Conservation (phyloP, 2,888 invertebrate genomes). For the Campaea margaritaria region DNA sequence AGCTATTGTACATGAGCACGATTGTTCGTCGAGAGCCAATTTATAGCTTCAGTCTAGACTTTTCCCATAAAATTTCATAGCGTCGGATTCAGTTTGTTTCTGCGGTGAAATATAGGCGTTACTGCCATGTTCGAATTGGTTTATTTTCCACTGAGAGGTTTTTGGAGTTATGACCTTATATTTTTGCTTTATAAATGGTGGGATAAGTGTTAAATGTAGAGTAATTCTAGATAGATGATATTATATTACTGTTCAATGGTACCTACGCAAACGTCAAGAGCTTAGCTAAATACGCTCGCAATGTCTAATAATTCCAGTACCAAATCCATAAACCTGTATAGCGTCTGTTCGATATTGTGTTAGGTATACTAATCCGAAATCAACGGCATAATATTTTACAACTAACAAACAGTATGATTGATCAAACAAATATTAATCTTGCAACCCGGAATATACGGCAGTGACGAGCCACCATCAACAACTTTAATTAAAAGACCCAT, state of each 20-base stretch:
- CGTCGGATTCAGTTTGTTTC: slow-evolving; percentile 36
- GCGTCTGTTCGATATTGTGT: no score
- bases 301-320: no score
- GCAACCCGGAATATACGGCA: neutral
- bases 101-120: slow-evolving; percentile 35
- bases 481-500: slow-evolving; percentile 13
- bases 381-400: no score
- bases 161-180: slow-evolving; percentile 1
- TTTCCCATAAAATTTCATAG: slow-evolving; percentile 50
- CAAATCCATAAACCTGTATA: no score
- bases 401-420: no score
- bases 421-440: no score
- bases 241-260: no score
- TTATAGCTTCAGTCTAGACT: slow-evolving; percentile 52
- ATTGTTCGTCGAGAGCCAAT: slow-evolving; percentile 33
- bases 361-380: no score
- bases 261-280: no score
- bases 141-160: slow-evolving; percentile 11
- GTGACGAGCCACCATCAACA: neutral
- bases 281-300: no score
- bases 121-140: slow-evolving; percentile 19
- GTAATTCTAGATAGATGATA: no score
- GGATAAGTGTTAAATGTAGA: neutral
- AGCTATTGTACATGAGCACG: slow-evolving; percentile 10
- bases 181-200: neutral